phyloP scores from a whole-genome alignment of 2,797 vertebrate species.

The Falco peregrinus region DNA sequence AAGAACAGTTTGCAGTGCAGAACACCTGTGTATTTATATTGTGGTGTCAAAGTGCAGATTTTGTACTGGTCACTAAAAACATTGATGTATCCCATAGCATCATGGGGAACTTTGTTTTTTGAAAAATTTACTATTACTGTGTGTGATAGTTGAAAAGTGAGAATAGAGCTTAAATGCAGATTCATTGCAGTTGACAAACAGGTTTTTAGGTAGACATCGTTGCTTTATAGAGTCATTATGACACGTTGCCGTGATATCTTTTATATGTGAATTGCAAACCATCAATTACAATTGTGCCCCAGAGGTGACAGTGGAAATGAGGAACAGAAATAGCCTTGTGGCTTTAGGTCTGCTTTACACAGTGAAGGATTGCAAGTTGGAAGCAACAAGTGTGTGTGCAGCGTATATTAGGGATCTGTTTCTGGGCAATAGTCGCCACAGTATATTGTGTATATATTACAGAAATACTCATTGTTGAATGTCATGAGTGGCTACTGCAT shows the following conservation, averaged over 20 bases:
- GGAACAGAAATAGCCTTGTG: not conserved
- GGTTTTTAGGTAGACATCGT: not conserved
- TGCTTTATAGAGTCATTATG: not conserved
- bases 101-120: not conserved
- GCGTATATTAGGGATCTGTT: not conserved
- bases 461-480: not conserved
- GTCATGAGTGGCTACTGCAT: not conserved
- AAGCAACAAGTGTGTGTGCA: not conserved
- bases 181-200: not conserved
- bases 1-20: not conserved
- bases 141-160: not conserved
- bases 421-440: not conserved
- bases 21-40: not conserved
- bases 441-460: not conserved
- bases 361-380: not conserved
- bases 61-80: not conserved
- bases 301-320: not conserved
- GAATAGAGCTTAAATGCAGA: not conserved
- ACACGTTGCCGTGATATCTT: not conserved
- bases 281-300: not conserved
- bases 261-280: not conserved
- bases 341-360: not conserved
- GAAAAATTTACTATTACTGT: not conserved
- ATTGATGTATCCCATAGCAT: not conserved
- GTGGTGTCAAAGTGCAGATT: not conserved